Conservation (phyloP, 92 coral and sea anemone genomes). For the Scolanthus callimorphus region DNA sequence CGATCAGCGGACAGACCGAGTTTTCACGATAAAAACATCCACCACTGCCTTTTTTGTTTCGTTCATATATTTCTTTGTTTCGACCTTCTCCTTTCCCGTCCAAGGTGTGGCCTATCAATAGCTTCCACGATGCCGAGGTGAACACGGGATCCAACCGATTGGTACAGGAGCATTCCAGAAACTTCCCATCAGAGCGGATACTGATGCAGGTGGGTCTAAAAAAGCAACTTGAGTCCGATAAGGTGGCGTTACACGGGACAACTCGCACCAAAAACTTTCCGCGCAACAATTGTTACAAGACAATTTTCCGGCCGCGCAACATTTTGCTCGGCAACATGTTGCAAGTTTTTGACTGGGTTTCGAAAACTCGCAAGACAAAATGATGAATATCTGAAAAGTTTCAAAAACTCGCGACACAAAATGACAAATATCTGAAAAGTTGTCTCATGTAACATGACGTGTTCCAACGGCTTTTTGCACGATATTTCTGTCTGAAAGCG, state of each 20-base stretch:
- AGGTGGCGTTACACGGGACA: no score
- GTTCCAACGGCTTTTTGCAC: no score
- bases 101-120: slow-evolving; percentile 83
- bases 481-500: no score
- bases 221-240: no score
- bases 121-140: slow-evolving; percentile 71
- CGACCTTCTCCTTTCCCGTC: neutral
- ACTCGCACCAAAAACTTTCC: neutral
- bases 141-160: slow-evolving; percentile 64
- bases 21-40: neutral
- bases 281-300: neutral
- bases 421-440: no score
- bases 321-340: neutral
- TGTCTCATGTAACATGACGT: no score
- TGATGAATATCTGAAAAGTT: no score
- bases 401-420: no score
- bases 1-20: no score
- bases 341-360: no score
- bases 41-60: neutral
- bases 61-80: neutral
- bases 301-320: neutral
- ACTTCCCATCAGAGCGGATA: slow-evolving; percentile 58
- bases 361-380: neutral
- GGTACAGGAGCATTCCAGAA: slow-evolving; percentile 65
- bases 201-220: slow-evolving; percentile 77